phyloP scores from a whole-genome alignment of 2,797 vertebrate genomes.

The Notoglanidium macrostoma region DNA sequence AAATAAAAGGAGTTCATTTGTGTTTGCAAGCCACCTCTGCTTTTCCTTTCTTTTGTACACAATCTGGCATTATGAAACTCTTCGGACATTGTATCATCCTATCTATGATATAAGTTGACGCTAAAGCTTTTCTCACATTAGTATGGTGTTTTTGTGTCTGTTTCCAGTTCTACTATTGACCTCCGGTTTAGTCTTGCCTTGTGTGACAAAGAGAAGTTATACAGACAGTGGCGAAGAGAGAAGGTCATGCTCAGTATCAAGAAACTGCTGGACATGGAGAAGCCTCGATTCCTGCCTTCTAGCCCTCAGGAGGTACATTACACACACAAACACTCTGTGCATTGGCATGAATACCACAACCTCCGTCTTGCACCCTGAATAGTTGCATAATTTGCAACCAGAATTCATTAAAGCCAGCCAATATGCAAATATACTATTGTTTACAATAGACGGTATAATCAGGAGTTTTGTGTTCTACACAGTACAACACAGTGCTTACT shows the following conservation, averaged over 20 bases:
- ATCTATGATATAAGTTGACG: background rate
- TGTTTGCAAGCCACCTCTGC: background rate
- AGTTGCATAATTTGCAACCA: background rate
- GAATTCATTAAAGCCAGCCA: background rate
- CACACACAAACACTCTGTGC: constrained; percentile 10
- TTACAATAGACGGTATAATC: background rate
- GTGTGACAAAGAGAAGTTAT: constrained; percentile 90
- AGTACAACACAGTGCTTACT: background rate
- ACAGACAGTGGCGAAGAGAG: constrained; percentile 84
- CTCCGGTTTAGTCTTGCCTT: constrained; percentile 92
- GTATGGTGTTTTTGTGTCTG: background rate
- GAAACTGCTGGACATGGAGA: constrained; percentile 85
- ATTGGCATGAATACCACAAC: background rate
- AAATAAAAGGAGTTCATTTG: background rate
- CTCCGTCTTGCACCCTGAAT: background rate
- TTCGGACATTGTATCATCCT: background rate
- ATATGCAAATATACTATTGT: background rate
- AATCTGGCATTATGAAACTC: background rate
- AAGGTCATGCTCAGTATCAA: constrained; percentile 86
- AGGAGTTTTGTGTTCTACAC: background rate
- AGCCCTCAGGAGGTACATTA: constrained; percentile 77
- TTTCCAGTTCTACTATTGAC: constrained; percentile 84
- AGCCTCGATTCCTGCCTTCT: constrained; percentile 77
- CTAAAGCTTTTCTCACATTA: background rate
- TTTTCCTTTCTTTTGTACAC: background rate